Percentiles rank a stretch among this genome's conserved stretches.
Conservation (phyloP, 2,113 vertebrate species). For the Atlantisia rogersi region DNA sequence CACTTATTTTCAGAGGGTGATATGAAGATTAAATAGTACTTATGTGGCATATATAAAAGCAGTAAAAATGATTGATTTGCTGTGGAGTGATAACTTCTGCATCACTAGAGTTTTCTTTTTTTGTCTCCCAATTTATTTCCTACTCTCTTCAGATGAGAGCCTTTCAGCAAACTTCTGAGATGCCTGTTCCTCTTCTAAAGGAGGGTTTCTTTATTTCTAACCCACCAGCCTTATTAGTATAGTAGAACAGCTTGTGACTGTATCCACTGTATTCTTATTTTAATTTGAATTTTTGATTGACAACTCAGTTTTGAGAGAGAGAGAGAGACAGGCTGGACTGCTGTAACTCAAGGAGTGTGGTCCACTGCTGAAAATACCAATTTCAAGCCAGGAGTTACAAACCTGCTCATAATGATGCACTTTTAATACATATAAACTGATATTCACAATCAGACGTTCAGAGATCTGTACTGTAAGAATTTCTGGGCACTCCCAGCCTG, state of each 20-base stretch:
- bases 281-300: background rate
- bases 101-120: background rate
- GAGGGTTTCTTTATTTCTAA: background rate
- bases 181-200: background rate
- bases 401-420: background rate
- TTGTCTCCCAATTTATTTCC: background rate
- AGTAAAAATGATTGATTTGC: background rate
- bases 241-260: background rate
- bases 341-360: background rate
- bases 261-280: background rate
- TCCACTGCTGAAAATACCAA: background rate
- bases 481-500: background rate
- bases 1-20: background rate
- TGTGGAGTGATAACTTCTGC: background rate
- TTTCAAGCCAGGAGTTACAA: background rate
- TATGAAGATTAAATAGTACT: background rate
- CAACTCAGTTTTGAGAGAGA: background rate
- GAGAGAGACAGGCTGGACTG: background rate
- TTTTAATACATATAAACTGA: background rate
- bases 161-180: background rate
- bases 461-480: background rate
- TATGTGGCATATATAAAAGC: accelerated
- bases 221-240: background rate
- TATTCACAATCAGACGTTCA: background rate
- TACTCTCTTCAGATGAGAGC: background rate